A percentile compares a stretch with the other conserved stretches of the same genome.
phyloP scores from a whole-genome alignment of 2,113 vertebrate species.

The Maylandia zebra region DNA sequence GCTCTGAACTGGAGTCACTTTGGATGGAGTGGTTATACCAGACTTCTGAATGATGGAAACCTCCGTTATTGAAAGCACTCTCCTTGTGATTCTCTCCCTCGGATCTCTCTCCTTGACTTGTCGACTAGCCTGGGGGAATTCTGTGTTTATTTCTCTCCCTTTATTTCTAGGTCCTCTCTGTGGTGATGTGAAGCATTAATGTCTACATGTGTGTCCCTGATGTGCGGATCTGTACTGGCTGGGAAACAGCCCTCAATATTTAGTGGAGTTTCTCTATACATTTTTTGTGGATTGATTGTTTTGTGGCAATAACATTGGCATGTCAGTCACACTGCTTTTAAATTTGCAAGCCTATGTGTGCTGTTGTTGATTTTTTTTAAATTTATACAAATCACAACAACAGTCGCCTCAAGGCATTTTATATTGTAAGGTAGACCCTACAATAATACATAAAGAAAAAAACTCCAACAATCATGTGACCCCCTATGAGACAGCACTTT shows the following conservation, averaged over 20 bases:
- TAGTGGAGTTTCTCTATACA: background rate
- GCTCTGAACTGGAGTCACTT: background rate
- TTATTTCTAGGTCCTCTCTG: slow-evolving; percentile 13
- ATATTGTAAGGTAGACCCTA: background rate
- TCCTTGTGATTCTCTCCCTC: slow-evolving; percentile 14
- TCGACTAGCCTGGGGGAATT: slow-evolving; percentile 32
- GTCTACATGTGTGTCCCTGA: background rate
- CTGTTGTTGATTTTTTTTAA: background rate
- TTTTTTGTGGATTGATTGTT: background rate
- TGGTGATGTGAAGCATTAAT: background rate
- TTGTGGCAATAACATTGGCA: background rate
- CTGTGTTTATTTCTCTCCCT: slow-evolving; percentile 1
- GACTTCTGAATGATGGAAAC: background rate
- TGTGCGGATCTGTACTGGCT: background rate
- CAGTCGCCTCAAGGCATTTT: background rate
- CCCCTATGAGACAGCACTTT: background rate
- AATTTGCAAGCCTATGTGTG: background rate
- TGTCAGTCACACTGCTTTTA: background rate
- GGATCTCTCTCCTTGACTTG: background rate
- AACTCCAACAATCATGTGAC: background rate
- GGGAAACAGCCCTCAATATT: slow-evolving; percentile 10
- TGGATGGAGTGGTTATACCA: background rate
- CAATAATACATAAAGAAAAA: background rate
- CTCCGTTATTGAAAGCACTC: background rate
- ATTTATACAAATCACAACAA: background rate